Evolutionary conservation across 1,140 invertebrate genomes (phyloP).

Genomic region (Leguminivora glycinivorella): DNA sequence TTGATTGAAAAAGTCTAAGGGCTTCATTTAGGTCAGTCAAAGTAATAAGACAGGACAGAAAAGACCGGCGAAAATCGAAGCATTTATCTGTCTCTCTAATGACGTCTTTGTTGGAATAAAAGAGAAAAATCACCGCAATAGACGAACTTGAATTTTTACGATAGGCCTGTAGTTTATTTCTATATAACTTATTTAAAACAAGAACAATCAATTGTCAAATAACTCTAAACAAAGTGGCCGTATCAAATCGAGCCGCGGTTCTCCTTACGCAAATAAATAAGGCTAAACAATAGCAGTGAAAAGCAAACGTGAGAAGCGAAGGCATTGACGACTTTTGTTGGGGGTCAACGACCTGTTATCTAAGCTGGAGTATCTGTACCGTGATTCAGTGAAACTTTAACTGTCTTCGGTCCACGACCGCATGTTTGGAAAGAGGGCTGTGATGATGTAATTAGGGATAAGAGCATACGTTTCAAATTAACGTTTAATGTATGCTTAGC

Average conservation of each 20-base stretch:
- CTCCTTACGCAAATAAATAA: constrained; percentile 23
- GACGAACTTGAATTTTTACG: too few species aligned
- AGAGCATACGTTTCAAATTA: background rate
- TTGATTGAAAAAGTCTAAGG: too few species aligned
- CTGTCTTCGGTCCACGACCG: constrained; percentile 24
- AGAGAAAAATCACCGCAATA: too few species aligned
- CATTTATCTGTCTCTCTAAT: too few species aligned
- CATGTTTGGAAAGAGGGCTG: background rate
- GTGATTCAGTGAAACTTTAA: constrained; percentile 28
- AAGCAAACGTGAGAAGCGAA: constrained; percentile 39
- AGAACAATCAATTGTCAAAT: constrained; percentile 1
- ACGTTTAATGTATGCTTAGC: background rate
- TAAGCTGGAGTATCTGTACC: constrained; percentile 24
- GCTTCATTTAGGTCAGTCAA: background rate
- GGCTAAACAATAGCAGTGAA: constrained; percentile 36
- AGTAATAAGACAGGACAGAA: too few species aligned
- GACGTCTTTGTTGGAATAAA: too few species aligned
- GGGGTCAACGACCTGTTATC: constrained; percentile 41
- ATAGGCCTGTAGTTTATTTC: background rate
- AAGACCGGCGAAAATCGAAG: too few species aligned
- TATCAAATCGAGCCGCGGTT: constrained; percentile 18
- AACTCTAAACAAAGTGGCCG: background rate
- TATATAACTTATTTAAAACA: background rate
- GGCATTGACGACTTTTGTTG: constrained; percentile 30
- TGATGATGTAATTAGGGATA: constrained; percentile 29